Evolutionary conservation across 2,888 invertebrate genomes (phyloP), one percentile per base, ranked within the genome.

Genomic region (Ormyrus thymus): DNA sequence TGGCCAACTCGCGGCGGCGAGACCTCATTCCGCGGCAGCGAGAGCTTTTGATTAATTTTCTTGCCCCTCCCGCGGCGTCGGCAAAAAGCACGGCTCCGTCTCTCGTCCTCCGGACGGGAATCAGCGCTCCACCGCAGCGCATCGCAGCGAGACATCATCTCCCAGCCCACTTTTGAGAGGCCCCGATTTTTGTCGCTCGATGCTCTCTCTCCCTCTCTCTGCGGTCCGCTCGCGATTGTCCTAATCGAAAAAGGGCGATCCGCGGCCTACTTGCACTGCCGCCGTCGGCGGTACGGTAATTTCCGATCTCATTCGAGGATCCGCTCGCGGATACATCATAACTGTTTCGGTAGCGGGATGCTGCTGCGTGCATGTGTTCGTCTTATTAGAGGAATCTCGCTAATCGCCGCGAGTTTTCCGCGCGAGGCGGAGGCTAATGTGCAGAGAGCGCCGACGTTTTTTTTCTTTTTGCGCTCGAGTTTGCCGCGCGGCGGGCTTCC

Each of bases 361-460:
- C 85, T 85, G 85, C 29, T 3, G 29, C 81, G 83, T 69, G 78
- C 75, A 62, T 72, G 58, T 76, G 70, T 13, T 87, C 84, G 87
- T 89, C 88, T 88, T 89, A 88, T 89, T 89, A 89, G 87, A 84
- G 86, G 83, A 84, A 87, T 86, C 87, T 84, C 82, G 86, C 88
- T 89, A 89, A 89, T 89, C 87, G 85, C 9, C n/a, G 58, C 51
- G 51, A 51, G 1, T 51, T 51, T 10, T 51, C 51, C 51, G 29
- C 29, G 29, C 29, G 29, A 29, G 29, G 29, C 4, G 3, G 3
- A 29, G 51, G 11, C 9, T 51, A 51, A 51, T 8, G 6, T 10
- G 51, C 51, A 51, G 11, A 8, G 51, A 51, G 51, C 51, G 9
- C 51, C 9, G 9, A 51, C 51, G 51, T 10, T 51, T 51, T 51